phyloP scores from a whole-genome alignment of 2,797 vertebrate genomes.

The Chelonia mydas region DNA sequence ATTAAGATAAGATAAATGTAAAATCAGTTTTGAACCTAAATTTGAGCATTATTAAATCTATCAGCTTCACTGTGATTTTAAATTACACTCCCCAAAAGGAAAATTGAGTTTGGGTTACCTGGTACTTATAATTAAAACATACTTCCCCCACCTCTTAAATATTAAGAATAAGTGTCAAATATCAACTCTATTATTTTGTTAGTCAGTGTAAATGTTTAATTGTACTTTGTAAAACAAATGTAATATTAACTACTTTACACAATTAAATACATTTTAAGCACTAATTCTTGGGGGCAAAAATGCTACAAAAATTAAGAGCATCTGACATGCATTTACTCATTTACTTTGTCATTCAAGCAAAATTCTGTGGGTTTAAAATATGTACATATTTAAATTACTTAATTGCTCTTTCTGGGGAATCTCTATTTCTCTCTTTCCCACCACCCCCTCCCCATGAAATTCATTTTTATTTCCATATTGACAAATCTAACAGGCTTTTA shows the following conservation, averaged over 20 bases:
- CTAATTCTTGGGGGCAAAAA: background rate
- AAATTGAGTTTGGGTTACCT: fast-evolving
- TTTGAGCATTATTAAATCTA: background rate
- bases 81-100: background rate
- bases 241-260: background rate
- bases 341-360: fast-evolving
- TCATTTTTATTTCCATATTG: background rate
- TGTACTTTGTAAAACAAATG: background rate
- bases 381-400: background rate
- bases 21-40: background rate
- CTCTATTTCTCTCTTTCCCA: background rate
- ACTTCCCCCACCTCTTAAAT: fast-evolving
- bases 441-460: background rate
- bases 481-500: too few species aligned
- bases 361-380: background rate
- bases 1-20: fast-evolving
- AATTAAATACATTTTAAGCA: background rate
- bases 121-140: background rate
- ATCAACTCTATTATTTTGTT: background rate
- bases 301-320: background rate
- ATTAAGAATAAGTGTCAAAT: fast-evolving
- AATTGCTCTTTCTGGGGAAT: background rate
- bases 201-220: background rate
- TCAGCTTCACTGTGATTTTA: background rate
- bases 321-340: fast-evolving